Evolutionary conservation across 2,113 vertebrate genomes (phyloP).

Genomic region (Ahaetulla prasina): DNA sequence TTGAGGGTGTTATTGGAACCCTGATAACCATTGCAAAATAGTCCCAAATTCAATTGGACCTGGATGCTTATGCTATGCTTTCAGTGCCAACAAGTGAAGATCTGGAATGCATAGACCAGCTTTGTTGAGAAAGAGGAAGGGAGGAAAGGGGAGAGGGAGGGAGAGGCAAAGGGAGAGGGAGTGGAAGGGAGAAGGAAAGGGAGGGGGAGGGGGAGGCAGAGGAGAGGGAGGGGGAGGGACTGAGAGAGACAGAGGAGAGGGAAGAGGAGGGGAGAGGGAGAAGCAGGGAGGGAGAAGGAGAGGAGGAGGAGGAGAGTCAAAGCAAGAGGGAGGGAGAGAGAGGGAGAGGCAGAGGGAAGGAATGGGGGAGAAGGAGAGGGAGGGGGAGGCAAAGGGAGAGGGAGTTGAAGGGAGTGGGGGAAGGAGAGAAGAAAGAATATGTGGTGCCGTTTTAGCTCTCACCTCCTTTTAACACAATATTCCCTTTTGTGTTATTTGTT

Average conservation of each 20-base stretch:
- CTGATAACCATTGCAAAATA: neutral
- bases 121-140: neutral
- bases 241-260: too few species aligned
- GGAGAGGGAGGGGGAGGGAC: too few species aligned
- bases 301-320: too few species aligned
- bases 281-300: too few species aligned
- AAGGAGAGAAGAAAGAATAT: neutral
- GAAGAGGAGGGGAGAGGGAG: too few species aligned
- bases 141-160: too few species aligned
- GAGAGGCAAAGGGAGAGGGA: too few species aligned
- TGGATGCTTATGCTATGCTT: neutral
- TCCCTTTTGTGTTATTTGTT: neutral
- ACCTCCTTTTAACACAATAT: neutral
- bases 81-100: neutral
- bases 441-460: neutral
- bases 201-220: too few species aligned
- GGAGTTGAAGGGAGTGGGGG: rapidly evolving
- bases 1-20: too few species aligned
- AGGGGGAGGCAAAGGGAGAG: rapidly evolving
- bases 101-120: neutral
- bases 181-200: too few species aligned
- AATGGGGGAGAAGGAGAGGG: too few species aligned
- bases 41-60: neutral
- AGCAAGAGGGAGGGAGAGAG: too few species aligned
- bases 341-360: rapidly evolving